Evolutionary conservation across 2,113 vertebrate species (phyloP), one percentile per base, ranked within the genome.

Genomic region (Podiceps cristatus): DNA sequence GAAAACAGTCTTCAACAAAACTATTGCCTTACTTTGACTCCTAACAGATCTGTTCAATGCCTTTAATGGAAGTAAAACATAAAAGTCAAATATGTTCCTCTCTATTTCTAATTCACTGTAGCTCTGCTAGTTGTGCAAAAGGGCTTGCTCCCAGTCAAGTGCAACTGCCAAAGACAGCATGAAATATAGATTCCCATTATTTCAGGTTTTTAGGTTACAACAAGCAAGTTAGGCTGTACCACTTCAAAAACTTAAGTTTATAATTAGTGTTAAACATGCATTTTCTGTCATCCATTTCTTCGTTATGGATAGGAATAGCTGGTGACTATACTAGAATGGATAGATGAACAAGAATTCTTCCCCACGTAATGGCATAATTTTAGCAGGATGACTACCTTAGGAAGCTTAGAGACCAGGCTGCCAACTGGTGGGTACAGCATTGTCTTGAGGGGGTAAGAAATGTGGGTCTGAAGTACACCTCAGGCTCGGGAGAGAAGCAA

Each of bases 1-100:
- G 69, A 89, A 73, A 92, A 81, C 28, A 87, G 75, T 91, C 59
- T 94, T 93, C 47, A 89, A 64, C 31, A 95, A 84, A 97, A 94
- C 37, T 69, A 96, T 22, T 84, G 93, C 75, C 59, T 91, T 96
- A 66, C 92, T 95, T 77, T 63, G 58, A 66, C 37, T 84, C 49
- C 77, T 91, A 35, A 97, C 97, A 97, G 90, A 80, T 50, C 12
- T 25, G 37, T 18, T 95, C 53, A 69, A 56, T 85, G 88, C 42
- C 33, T 71, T 68, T 20, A 75, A 64, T 2, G 9, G 5, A 83
- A 49, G 9, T 12, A 64, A 63, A 62, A 89, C 3, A 73, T 2
- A 23, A 2, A 69, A 73, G 23, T 35, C 10, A 33, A 52, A 66
- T 18, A 37, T 42, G 27, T 35, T 93, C 20, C 28, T 55, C 55